Percentiles rank a stretch among this genome's conserved stretches.
Conservation (phyloP, 2,797 vertebrate species). For the Manis pentadactyla region DNA sequence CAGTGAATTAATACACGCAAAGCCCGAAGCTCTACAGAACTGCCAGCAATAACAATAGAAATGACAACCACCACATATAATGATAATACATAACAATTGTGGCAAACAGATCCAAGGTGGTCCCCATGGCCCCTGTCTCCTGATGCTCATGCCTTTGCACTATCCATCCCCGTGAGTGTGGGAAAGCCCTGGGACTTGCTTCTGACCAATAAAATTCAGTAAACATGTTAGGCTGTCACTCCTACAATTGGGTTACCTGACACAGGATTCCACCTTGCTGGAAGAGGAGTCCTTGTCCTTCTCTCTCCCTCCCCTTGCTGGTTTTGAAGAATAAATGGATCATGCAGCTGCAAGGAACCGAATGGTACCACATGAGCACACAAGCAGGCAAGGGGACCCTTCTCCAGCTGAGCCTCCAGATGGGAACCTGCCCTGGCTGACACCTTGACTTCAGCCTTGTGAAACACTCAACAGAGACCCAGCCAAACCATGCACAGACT, state of each 20-base stretch:
- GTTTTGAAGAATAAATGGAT: neutral
- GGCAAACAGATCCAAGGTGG: neutral
- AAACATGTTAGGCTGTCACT: neutral
- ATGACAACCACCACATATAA: neutral
- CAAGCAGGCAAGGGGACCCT: neutral
- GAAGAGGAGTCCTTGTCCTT: neutral
- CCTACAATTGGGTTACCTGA: neutral
- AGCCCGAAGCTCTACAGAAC: neutral
- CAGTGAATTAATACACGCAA: neutral
- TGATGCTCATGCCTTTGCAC: neutral
- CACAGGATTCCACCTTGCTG: neutral
- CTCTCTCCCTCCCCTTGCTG: neutral
- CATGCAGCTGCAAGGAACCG: neutral
- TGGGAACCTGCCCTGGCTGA: neutral
- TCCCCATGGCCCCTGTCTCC: neutral
- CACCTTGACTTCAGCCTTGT: neutral
- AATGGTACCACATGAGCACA: neutral
- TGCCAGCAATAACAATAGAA: neutral
- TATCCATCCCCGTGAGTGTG: neutral
- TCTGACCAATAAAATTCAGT: neutral
- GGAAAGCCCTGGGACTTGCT: neutral
- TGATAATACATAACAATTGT: neutral
- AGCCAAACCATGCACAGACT: neutral
- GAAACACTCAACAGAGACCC: neutral
- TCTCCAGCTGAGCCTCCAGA: neutral